phyloP scores from a whole-genome alignment of 2,113 vertebrate genomes.

The Neofelis nebulosa region DNA sequence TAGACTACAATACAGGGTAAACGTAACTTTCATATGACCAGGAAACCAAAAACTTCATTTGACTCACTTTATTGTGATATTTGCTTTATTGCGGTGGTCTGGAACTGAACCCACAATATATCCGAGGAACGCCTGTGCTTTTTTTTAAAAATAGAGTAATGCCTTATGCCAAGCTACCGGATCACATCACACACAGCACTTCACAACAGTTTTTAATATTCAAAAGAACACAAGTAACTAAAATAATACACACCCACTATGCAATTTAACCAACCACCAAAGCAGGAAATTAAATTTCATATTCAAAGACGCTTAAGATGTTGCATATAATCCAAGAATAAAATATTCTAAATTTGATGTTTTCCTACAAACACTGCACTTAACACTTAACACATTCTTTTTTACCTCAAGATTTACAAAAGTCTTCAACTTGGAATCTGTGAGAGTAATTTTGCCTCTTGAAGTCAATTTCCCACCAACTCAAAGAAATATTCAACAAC shows the following conservation, averaged over 20 bases:
- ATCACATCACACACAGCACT: neutral
- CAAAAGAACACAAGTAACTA: conserved; percentile 40
- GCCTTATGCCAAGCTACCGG: neutral
- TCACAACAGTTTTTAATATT: conserved; percentile 16
- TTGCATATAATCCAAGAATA: conserved; percentile 25
- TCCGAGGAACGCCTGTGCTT: neutral
- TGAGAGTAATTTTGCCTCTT: neutral
- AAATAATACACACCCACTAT: neutral
- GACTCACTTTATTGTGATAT: neutral
- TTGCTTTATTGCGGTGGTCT: neutral
- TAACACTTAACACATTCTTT: neutral
- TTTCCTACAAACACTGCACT: conserved; percentile 19
- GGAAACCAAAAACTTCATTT: neutral
- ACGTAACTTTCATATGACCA: neutral
- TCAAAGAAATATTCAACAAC: conserved; percentile 16
- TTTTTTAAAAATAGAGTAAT: neutral
- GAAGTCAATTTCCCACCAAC: neutral
- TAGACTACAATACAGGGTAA: neutral
- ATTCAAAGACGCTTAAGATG: conserved; percentile 9
- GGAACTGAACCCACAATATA: neutral
- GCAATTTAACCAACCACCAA: conserved; percentile 27
- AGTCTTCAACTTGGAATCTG: neutral
- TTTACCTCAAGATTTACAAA: conserved; percentile 37
- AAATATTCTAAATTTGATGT: conserved; percentile 36
- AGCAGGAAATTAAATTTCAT: conserved; percentile 6